A percentile compares a stretch with the other conserved stretches of the same genome.
Conservation (phyloP, 2,113 vertebrate species). For the Macaca nemestrina region DNA sequence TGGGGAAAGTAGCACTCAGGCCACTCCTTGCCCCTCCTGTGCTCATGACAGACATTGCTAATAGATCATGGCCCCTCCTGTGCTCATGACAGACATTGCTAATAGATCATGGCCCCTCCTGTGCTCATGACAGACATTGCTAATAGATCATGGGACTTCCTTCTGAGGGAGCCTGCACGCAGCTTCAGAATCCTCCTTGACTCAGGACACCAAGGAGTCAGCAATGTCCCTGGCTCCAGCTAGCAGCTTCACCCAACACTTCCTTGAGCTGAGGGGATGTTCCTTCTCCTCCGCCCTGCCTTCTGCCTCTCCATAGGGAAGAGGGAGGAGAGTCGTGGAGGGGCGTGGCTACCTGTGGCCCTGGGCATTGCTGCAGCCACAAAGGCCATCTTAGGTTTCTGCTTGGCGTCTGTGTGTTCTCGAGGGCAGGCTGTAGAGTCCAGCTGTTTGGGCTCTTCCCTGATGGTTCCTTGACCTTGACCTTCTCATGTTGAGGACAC, state of each 20-base stretch:
- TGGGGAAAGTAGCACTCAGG: not conserved
- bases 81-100: not conserved
- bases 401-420: not conserved
- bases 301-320: rapidly evolving
- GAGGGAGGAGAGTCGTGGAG: not conserved
- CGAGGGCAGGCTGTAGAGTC: rapidly evolving
- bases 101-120: not conserved
- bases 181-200: not conserved
- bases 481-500: not conserved
- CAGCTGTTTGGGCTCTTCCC: not conserved
- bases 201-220: not conserved
- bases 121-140: too few relatives aligned
- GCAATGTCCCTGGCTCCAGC: too few relatives aligned
- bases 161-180: rapidly evolving
- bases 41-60: not conserved
- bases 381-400: too few relatives aligned
- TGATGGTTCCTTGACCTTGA: not conserved
- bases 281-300: not conserved
- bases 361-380: rapidly evolving
- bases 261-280: not conserved
- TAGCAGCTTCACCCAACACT: not conserved
- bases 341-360: rapidly evolving
- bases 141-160: not conserved
- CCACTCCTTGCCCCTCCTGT: rapidly evolving
- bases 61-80: not conserved